These are phyloP conservation scores for Octomys mimax DNA, from an alignment of 2,797 vertebrate species.

Conservation along the genomic window DNA sequence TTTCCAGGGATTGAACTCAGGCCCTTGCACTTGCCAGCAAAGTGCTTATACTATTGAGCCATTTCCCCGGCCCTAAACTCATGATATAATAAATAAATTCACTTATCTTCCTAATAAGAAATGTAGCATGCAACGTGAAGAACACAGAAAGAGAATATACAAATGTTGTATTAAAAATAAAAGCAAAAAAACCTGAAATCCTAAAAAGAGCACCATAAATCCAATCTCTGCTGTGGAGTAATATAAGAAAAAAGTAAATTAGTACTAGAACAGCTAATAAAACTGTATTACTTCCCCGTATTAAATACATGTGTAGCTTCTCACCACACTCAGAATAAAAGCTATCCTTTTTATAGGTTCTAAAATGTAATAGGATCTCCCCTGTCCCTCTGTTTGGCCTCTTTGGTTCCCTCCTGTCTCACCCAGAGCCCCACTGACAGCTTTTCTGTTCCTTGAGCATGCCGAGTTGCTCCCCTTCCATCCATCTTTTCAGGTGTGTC, in stretches of 20 bases:
- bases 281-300: background rate
- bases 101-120: slow-evolving; percentile 46
- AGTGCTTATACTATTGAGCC: too few species aligned
- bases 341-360: background rate
- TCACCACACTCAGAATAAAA: background rate
- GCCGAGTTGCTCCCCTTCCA: background rate
- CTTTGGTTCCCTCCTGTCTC: background rate
- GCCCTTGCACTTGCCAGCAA: too few species aligned
- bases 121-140: background rate
- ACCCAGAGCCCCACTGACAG: background rate
- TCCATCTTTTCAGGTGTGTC: background rate
- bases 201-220: background rate
- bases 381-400: background rate
- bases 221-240: background rate
- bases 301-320: background rate
- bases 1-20: too few species aligned
- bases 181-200: background rate
- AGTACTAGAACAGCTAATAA: background rate
- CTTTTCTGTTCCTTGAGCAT: background rate
- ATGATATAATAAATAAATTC: slow-evolving; percentile 57
- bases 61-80: background rate
- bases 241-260: background rate
- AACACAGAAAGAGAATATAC: background rate
- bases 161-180: background rate
- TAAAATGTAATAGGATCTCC: background rate